phyloP scores from a whole-genome alignment of 2,888 invertebrate genomes.

The Oligia latruncula region DNA sequence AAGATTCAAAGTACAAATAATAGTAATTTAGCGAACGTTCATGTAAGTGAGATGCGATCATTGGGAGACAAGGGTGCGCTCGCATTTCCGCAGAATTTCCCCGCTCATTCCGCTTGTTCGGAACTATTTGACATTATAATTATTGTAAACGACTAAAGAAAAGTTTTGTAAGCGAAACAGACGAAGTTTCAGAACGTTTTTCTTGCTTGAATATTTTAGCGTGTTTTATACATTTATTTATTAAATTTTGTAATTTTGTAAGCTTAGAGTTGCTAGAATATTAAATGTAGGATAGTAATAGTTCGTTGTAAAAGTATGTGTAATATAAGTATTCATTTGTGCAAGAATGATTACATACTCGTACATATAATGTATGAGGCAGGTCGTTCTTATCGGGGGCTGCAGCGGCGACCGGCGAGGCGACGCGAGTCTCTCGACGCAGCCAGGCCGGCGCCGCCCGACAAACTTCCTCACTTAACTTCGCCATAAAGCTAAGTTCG shows the following conservation, averaged over 20 bases:
- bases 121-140: conserved; percentile 65
- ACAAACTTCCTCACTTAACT: conserved; percentile 80
- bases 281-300: background rate
- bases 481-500: conserved; percentile 79
- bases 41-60: conserved; percentile 48
- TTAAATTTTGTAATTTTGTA: conserved; percentile 14
- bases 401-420: conserved; percentile 23
- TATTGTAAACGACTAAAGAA: conserved; percentile 51
- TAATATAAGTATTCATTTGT: background rate
- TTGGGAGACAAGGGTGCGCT: conserved; percentile 16
- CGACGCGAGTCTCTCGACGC: conserved; percentile 40
- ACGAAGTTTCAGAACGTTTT: conserved; percentile 20
- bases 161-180: conserved; percentile 40
- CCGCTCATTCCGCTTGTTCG: conserved; percentile 35
- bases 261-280: conserved; percentile 1
- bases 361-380: conserved; percentile 12
- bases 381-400: conserved; percentile 27
- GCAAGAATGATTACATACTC: conserved; percentile 11
- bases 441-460: conserved; percentile 78
- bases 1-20: conserved; percentile 42
- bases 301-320: background rate
- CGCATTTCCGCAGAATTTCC: conserved; percentile 24
- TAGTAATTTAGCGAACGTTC: conserved; percentile 41
- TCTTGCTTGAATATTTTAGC: conserved; percentile 23
- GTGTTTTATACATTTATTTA: conserved; percentile 5